These are phyloP conservation scores for Entomobrya proxima DNA, from an alignment of 2,888 invertebrate species.

Conservation along the genomic window DNA sequence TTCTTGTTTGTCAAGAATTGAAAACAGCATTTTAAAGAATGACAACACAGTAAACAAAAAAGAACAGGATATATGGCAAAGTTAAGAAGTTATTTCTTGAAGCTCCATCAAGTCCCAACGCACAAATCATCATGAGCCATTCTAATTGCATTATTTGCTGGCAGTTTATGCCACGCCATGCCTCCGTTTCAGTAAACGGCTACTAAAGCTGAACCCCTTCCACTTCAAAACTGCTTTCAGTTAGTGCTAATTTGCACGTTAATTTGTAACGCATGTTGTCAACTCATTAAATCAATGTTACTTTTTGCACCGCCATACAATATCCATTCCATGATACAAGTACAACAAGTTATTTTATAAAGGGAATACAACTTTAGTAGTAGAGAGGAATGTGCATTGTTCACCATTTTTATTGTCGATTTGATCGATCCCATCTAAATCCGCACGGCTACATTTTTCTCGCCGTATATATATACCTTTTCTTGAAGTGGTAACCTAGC, in stretches of 20 bases:
- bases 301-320: background rate
- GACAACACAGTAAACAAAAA: background rate
- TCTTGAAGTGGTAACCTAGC: background rate
- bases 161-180: background rate
- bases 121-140: constrained; percentile 18
- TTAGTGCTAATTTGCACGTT: constrained; percentile 40
- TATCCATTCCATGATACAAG: too few species aligned
- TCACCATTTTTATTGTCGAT: background rate
- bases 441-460: background rate
- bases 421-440: background rate
- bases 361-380: too few species aligned
- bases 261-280: constrained; percentile 59
- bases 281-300: constrained; percentile 56
- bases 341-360: too few species aligned
- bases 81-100: background rate
- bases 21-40: background rate
- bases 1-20: constrained; percentile 3
- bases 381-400: background rate
- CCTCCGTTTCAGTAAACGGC: background rate
- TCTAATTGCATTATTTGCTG: background rate
- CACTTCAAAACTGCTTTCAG: background rate
- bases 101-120: background rate
- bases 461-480: background rate
- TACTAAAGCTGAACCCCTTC: too few species aligned
- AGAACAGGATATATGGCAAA: constrained; percentile 23